Evolutionary conservation across 2,113 vertebrate genomes (phyloP).

Genomic region (Protobothrops mucrosquamatus): DNA sequence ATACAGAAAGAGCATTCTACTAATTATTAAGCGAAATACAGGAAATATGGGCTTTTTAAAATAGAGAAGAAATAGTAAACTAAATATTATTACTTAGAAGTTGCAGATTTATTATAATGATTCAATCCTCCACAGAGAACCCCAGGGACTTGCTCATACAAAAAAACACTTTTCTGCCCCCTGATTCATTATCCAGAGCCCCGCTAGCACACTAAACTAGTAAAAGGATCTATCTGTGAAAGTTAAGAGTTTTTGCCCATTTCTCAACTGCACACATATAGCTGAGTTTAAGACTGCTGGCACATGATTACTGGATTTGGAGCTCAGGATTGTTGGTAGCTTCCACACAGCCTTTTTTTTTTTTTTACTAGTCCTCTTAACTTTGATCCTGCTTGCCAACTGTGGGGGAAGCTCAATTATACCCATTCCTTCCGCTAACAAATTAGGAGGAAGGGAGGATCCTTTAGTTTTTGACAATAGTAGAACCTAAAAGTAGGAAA

Average conservation of each 20-base stretch:
- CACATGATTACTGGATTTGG: neutral
- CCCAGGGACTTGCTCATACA: neutral
- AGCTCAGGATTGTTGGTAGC: neutral
- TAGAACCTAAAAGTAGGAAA: neutral
- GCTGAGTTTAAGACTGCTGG: neutral
- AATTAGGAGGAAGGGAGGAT: neutral
- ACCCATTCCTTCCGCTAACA: neutral
- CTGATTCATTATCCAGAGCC: neutral
- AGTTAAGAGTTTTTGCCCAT: neutral
- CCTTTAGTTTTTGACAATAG: neutral
- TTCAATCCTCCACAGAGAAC: neutral
- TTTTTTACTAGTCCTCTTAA: neutral
- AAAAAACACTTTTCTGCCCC: neutral
- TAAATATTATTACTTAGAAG: neutral
- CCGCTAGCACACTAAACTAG: neutral
- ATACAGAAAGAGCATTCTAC: neutral
- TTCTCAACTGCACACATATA: neutral
- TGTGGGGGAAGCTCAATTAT: neutral
- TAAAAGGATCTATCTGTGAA: neutral
- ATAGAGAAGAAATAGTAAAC: neutral
- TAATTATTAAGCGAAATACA: neutral
- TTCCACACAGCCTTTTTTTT: neutral
- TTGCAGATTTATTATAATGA: constrained; percentile 3
- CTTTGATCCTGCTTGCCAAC: neutral
- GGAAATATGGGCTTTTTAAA: neutral